These are phyloP conservation scores for Trialeurodes vaporariorum DNA, from an alignment of 1,140 invertebrate species.

Conservation along the genomic window DNA sequence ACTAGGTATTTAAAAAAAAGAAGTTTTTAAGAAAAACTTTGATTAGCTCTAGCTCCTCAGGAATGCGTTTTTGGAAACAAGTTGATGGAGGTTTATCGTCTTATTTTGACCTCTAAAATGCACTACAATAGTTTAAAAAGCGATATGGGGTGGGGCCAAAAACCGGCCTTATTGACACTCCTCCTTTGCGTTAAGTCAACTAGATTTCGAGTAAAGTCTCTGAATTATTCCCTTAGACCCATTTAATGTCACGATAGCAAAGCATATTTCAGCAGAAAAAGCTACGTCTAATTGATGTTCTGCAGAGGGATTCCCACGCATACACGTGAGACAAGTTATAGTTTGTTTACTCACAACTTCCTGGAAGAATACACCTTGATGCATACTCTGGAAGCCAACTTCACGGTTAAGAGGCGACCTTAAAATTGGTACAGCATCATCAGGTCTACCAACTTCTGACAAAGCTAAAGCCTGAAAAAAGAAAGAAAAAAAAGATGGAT, in stretches of 20 bases:
- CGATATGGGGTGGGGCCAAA: not conserved
- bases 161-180: not conserved
- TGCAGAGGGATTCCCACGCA: not conserved
- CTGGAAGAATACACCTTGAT: not conserved
- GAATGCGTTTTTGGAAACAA: too few relatives aligned
- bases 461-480: slow-evolving; percentile 34
- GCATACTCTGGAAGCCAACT: not conserved
- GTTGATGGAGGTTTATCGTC: too few relatives aligned
- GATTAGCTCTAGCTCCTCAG: too few relatives aligned
- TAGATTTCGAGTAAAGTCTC: not conserved
- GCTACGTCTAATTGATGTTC: not conserved
- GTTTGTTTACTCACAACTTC: not conserved
- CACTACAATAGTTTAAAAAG: too few relatives aligned
- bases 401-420: slow-evolving; percentile 25
- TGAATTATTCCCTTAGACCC: not conserved
- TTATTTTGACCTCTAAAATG: too few relatives aligned
- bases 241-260: not conserved
- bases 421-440: slow-evolving; percentile 50
- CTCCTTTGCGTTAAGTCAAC: too few relatives aligned
- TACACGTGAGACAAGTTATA: not conserved
- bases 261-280: not conserved
- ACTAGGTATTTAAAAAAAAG: too few relatives aligned
- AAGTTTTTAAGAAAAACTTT: too few relatives aligned
- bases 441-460: slow-evolving; percentile 43
- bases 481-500: not conserved